These are phyloP conservation scores for Dreissena rostriformis DNA, from an alignment of 1,140 invertebrate species.

Conservation along the genomic window DNA sequence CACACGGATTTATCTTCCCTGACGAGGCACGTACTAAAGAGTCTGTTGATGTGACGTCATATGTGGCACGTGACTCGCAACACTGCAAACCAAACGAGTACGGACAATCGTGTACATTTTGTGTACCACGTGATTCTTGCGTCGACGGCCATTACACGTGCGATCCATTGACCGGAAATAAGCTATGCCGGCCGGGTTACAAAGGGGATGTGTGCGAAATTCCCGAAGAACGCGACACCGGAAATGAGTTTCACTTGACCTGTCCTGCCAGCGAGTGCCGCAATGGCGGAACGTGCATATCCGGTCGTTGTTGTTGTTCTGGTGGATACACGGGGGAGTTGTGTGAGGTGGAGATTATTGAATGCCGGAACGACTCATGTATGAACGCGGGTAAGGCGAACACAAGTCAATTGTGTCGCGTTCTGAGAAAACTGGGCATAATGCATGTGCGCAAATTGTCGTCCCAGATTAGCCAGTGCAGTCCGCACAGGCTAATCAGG, in stretches of 20 bases:
- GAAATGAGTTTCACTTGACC: slow-evolving; percentile 1
- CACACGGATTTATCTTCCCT: slow-evolving; percentile 4
- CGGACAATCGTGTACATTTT: slow-evolving; percentile 37
- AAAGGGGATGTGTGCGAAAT: slow-evolving; percentile 1
- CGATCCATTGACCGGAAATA: slow-evolving; percentile 12
- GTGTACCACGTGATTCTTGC: slow-evolving; percentile 27
- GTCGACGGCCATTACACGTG: slow-evolving; percentile 27
- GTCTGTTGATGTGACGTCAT: not conserved
- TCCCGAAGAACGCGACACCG: not conserved
- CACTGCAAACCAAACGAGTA: slow-evolving; percentile 26
- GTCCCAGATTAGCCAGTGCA: too few relatives aligned
- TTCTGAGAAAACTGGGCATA: too few relatives aligned
- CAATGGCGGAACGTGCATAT: slow-evolving; percentile 43
- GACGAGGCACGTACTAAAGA: not conserved
- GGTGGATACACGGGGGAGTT: slow-evolving; percentile 13
- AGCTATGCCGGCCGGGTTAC: slow-evolving; percentile 26
- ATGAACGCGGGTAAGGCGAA: slow-evolving; percentile 27
- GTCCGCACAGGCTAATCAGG: too few relatives aligned
- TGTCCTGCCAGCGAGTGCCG: slow-evolving; percentile 38
- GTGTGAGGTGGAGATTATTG: slow-evolving; percentile 44
- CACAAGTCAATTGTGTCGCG: too few relatives aligned
- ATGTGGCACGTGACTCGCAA: too few relatives aligned
- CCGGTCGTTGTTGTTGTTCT: slow-evolving; percentile 34
- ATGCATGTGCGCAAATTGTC: too few relatives aligned
- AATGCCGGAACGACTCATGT: slow-evolving; percentile 31